Percentiles rank a stretch among this genome's conserved stretches.
These are phyloP conservation scores for Dryococelus australis DNA, from an alignment of 2,888 invertebrate genomes.

Conservation along the genomic window DNA sequence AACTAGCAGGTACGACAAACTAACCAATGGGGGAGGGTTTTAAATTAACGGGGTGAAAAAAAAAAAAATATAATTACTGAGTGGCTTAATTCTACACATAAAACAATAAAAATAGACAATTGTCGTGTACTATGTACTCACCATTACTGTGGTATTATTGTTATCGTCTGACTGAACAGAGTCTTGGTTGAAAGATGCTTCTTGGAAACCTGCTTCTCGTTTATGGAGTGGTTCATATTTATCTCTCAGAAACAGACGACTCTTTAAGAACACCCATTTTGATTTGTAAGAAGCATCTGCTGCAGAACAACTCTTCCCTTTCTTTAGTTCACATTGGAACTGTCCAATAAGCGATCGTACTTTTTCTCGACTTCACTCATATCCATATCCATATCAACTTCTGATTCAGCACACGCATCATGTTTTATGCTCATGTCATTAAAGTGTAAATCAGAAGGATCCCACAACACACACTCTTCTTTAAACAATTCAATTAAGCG, in stretches of 20 bases:
- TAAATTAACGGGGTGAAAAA: too few species aligned
- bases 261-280: not conserved
- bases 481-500: not conserved
- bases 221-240: too few species aligned
- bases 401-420: not conserved
- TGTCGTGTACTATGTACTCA: too few species aligned
- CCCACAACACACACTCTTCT: not conserved
- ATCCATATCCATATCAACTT: not conserved
- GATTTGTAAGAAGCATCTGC: not conserved
- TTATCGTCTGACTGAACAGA: not conserved
- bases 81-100: too few species aligned
- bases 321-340: not conserved
- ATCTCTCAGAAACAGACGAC: not conserved
- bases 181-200: too few species aligned
- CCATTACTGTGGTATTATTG: too few species aligned
- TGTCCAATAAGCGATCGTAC: not conserved
- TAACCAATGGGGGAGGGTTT: too few species aligned
- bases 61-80: too few species aligned
- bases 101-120: too few species aligned
- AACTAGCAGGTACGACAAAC: too few species aligned
- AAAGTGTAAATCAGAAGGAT: not conserved
- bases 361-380: too few species aligned
- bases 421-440: not conserved
- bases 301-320: not conserved
- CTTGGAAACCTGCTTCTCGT: too few species aligned